Conservation (phyloP, 2,113 vertebrate species). For the Notarius lentiginosus region DNA sequence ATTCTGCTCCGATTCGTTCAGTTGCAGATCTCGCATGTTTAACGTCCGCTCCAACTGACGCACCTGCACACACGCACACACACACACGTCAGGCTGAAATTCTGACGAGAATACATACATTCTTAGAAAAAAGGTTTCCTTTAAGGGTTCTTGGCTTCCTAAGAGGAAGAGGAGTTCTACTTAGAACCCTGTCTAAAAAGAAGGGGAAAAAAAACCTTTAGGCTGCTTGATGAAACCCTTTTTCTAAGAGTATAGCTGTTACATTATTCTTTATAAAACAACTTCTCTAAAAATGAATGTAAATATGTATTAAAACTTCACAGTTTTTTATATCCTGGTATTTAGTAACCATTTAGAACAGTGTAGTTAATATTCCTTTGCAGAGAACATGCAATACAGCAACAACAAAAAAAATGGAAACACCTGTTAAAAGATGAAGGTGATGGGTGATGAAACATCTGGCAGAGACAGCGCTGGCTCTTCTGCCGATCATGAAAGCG, state of each 20-base stretch:
- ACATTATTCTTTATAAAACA: constrained; percentile 8
- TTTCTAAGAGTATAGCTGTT: not conserved
- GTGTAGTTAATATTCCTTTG: not conserved
- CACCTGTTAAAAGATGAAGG: constrained; percentile 30
- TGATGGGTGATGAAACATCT: constrained; percentile 1
- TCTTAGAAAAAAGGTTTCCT: not conserved
- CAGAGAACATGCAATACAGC: constrained; percentile 17
- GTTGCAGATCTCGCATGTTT: constrained; percentile 87
- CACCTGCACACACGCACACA: constrained; percentile 72
- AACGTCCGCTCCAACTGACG: constrained; percentile 91
- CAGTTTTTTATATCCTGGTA: not conserved
- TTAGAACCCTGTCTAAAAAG: not conserved
- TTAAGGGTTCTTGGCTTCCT: not conserved
- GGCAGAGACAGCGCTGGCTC: constrained; percentile 49
- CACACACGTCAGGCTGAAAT: not conserved
- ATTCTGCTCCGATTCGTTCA: constrained; percentile 87
- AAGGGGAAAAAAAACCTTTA: not conserved
- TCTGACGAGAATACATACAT: not conserved
- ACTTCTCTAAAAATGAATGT: not conserved
- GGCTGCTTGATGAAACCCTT: not conserved
- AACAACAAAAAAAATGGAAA: constrained; percentile 41
- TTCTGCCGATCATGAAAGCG: constrained; percentile 29
- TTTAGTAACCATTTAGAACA: not conserved
- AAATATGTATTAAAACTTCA: not conserved
- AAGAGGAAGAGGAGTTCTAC: not conserved